These are phyloP conservation scores for Ceratotherium simum DNA, from an alignment of 2,113 vertebrate species.

Conservation along the genomic window DNA sequence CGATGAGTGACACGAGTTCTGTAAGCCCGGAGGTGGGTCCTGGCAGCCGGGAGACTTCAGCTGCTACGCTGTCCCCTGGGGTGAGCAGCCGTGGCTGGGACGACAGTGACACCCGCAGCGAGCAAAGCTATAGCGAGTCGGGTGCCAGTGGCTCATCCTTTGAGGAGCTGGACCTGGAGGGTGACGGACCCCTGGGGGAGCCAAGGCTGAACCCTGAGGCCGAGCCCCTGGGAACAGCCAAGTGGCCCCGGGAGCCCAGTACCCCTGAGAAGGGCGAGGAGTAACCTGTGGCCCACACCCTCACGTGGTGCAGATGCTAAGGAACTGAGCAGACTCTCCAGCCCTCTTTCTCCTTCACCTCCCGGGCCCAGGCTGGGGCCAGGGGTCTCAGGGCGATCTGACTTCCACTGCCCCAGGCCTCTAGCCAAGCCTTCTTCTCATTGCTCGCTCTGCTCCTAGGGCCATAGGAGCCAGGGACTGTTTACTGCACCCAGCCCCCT, in stretches of 20 bases:
- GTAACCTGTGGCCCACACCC: neutral
- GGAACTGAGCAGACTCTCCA: constrained; percentile 76
- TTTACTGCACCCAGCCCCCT: neutral
- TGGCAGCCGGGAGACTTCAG: constrained; percentile 92
- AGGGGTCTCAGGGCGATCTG: neutral
- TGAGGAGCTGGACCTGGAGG: constrained; percentile 96
- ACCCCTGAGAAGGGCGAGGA: constrained; percentile 86
- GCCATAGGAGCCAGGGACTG: constrained; percentile 16
- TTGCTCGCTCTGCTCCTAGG: neutral
- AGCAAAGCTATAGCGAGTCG: constrained; percentile 93
- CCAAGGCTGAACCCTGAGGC: neutral
- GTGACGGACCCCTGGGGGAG: constrained; percentile 79
- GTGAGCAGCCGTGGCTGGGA: constrained; percentile 87
- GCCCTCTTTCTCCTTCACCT: constrained; percentile 4
- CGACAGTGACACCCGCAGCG: constrained; percentile 85
- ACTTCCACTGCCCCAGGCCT: neutral
- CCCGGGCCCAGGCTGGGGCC: neutral
- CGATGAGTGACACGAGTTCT: constrained; percentile 89
- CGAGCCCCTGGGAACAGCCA: constrained; percentile 77
- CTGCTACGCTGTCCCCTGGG: constrained; percentile 87
- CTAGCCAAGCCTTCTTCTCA: constrained; percentile 36
- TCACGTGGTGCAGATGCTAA: neutral
- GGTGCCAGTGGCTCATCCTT: constrained; percentile 96
- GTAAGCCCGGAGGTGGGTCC: constrained; percentile 90
- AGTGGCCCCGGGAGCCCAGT: constrained; percentile 84